Percentiles rank a stretch among this genome's conserved stretches.
phyloP scores from a whole-genome alignment of 2,888 invertebrate species.

The Drosophila acutilabella region DNA sequence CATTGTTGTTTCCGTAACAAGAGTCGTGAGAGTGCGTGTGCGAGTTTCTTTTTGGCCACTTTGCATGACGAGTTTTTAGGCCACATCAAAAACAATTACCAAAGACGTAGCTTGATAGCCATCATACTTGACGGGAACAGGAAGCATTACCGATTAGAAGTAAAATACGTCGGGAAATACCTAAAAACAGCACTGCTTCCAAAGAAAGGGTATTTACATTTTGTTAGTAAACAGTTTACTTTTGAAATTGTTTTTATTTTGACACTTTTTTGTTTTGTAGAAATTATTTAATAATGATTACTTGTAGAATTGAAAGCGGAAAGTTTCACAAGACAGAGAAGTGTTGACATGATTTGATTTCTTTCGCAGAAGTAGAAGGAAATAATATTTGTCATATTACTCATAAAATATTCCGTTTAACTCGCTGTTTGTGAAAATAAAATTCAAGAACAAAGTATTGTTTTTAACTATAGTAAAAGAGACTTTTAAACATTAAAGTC shows the following conservation, averaged over 20 bases:
- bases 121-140: constrained; percentile 5
- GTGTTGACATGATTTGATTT: constrained; percentile 4
- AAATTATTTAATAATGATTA: constrained; percentile 22
- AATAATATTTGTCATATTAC: constrained; percentile 4
- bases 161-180: background rate
- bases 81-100: constrained; percentile 36
- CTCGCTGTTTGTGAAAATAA: background rate
- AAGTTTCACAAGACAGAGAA: background rate
- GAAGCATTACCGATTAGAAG: background rate
- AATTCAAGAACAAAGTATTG: no score
- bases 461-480: no score
- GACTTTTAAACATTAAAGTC: no score
- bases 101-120: constrained; percentile 17
- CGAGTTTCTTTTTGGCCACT: background rate
- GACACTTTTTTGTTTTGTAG: background rate
- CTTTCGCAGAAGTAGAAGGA: constrained; percentile 2
- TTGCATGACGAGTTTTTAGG: constrained; percentile 16
- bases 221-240: background rate
- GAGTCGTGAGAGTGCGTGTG: constrained; percentile 18
- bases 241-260: background rate
- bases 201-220: constrained; percentile 3
- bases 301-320: constrained; percentile 1
- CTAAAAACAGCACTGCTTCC: background rate
- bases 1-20: constrained; percentile 21
- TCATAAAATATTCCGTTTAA: background rate